A percentile compares a stretch with the other conserved stretches of the same genome.
These are phyloP conservation scores for Paramuricea clavata DNA, from an alignment of 92 coral and sea anemone species.

Conservation along the genomic window DNA sequence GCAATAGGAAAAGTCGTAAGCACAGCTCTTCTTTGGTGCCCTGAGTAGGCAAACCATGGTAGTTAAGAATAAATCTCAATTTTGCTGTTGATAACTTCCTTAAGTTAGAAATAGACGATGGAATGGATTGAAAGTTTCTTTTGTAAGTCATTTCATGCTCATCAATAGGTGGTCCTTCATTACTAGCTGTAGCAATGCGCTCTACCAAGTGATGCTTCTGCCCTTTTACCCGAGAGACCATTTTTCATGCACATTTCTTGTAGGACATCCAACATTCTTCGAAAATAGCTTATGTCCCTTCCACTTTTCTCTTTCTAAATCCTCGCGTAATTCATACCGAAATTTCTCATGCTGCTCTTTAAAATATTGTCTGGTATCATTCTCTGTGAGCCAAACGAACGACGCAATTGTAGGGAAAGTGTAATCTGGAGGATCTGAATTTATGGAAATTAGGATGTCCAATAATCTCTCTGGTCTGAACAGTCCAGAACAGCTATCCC, in stretches of 20 bases:
- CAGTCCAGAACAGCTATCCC: slow-evolving; percentile 46
- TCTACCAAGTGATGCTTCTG: slow-evolving; percentile 47
- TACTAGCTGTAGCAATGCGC: slow-evolving; percentile 21
- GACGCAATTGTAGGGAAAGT: background rate
- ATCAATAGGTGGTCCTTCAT: slow-evolving; percentile 33
- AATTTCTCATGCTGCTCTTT: slow-evolving; percentile 9
- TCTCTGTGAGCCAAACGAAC: slow-evolving; percentile 12
- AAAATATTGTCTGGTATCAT: background rate
- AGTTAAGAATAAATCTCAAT: slow-evolving; percentile 34
- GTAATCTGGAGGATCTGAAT: slow-evolving; percentile 17
- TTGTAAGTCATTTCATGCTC: background rate
- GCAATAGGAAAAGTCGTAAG: slow-evolving; percentile 34
- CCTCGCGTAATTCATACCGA: background rate
- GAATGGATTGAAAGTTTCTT: background rate
- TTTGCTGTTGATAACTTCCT: slow-evolving; percentile 36
- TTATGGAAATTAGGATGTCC: slow-evolving; percentile 21
- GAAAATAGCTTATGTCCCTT: slow-evolving; percentile 34
- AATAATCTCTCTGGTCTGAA: slow-evolving; percentile 59
- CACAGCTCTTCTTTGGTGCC: slow-evolving; percentile 46
- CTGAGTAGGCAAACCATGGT: slow-evolving; percentile 33
- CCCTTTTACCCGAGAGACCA: slow-evolving; percentile 34
- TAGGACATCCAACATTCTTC: slow-evolving; percentile 33
- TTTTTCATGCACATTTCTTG: slow-evolving; percentile 32
- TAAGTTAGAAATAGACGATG: slow-evolving; percentile 17
- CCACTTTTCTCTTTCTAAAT: slow-evolving; percentile 24